These are phyloP conservation scores for Coenonympha arcania DNA, from an alignment of 2,888 invertebrate species.

Conservation along the genomic window DNA sequence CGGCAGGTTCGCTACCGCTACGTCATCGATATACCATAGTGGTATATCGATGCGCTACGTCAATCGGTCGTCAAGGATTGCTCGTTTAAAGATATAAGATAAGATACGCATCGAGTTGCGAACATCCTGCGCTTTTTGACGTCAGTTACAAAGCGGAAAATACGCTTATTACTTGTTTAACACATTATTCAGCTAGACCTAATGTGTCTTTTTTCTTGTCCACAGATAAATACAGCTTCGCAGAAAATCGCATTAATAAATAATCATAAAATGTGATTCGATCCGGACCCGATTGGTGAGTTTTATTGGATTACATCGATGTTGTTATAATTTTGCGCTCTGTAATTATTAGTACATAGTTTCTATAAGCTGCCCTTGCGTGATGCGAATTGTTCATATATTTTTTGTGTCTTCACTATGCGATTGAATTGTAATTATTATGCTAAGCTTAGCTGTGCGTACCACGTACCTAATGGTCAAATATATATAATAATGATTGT, in stretches of 20 bases:
- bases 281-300: slow-evolving; percentile 27
- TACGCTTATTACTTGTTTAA: not conserved
- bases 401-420: slow-evolving; percentile 15
- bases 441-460: slow-evolving; percentile 38
- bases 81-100: too few species aligned
- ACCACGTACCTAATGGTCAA: slow-evolving; percentile 21
- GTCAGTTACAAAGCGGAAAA: too few species aligned
- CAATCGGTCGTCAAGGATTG: too few species aligned
- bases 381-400: slow-evolving; percentile 33
- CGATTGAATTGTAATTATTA: slow-evolving; percentile 21
- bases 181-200: not conserved
- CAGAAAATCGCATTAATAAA: slow-evolving; percentile 5
- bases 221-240: slow-evolving; percentile 23
- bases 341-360: slow-evolving; percentile 22
- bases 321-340: slow-evolving; percentile 8
- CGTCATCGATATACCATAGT: too few species aligned
- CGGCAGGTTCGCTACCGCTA: too few species aligned
- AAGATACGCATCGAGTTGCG: too few species aligned
- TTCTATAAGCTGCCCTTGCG: slow-evolving; percentile 30
- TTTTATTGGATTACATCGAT: slow-evolving; percentile 25
- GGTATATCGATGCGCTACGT: too few species aligned
- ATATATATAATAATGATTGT: not conserved
- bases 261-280: slow-evolving; percentile 13
- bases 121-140: too few species aligned
- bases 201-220: slow-evolving; percentile 15